Conservation (phyloP, 2,888 invertebrate genomes). For the Crepidodera aurea region DNA sequence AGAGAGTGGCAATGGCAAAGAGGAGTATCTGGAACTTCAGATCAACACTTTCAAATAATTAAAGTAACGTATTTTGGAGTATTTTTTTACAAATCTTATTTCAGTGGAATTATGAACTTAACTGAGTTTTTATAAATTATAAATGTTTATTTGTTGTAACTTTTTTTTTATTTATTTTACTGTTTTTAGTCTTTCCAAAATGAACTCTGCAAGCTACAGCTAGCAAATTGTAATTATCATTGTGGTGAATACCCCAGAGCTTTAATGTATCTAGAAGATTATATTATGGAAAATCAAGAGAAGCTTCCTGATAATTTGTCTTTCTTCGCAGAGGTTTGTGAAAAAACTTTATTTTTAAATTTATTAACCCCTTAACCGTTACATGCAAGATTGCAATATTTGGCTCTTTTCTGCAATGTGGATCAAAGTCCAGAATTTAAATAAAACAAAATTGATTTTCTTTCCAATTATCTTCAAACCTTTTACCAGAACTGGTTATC, state of each 20-base stretch:
- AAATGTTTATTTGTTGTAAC: no score
- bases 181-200: constrained; percentile 38
- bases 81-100: background rate
- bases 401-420: no score
- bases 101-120: background rate
- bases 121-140: no score
- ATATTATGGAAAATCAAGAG: constrained; percentile 68
- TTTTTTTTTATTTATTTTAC: no score
- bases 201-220: constrained; percentile 68
- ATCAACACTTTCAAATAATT: constrained; percentile 49
- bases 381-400: no score
- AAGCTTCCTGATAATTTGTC: constrained; percentile 69
- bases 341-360: background rate
- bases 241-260: constrained; percentile 80
- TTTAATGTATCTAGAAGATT: constrained; percentile 77
- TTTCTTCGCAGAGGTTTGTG: constrained; percentile 66
- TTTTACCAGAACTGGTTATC: no score
- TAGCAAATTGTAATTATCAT: constrained; percentile 77
- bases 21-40: constrained; percentile 46
- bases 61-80: constrained; percentile 13
- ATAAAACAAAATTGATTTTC: no score
- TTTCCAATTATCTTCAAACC: no score
- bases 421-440: no score
- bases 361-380: background rate
- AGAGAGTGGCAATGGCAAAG: constrained; percentile 67